phyloP scores from a whole-genome alignment of 2,113 vertebrate genomes.

The Perognathus longimembris region DNA sequence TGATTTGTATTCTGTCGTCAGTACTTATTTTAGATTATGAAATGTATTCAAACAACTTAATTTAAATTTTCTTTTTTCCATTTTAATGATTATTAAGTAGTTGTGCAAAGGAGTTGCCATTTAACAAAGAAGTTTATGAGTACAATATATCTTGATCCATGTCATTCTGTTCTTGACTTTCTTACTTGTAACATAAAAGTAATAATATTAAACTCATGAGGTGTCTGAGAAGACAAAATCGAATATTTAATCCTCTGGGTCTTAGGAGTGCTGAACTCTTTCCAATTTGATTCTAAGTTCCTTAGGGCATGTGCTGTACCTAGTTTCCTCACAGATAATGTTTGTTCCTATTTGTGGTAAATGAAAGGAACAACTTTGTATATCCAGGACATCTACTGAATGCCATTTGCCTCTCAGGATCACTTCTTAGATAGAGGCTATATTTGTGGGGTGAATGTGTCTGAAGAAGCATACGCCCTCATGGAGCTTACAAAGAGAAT shows the following conservation, averaged over 20 bases:
- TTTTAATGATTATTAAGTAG: no score
- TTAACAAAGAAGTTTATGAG: no score
- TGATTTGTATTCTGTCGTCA: not conserved
- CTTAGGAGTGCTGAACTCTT: not conserved
- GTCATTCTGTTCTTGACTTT: not conserved
- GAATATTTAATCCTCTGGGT: not conserved
- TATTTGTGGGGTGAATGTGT: not conserved
- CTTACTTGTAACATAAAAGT: not conserved
- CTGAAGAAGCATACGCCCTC: not conserved
- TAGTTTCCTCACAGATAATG: not conserved
- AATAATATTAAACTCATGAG: conserved; percentile 18
- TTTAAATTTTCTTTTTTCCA: not conserved
- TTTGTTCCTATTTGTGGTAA: not conserved
- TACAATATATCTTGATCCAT: no score
- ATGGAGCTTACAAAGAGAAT: not conserved
- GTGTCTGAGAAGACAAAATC: not conserved
- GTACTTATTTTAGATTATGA: not conserved
- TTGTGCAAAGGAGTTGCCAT: no score
- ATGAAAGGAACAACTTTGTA: not conserved
- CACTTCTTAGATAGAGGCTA: not conserved
- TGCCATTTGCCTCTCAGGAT: not conserved
- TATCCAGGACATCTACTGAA: not conserved
- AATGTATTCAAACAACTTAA: not conserved
- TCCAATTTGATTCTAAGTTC: not conserved
- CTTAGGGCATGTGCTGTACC: not conserved